Evolutionary conservation across 2,888 invertebrate species (phyloP), one percentile per base, ranked within the genome.

Genomic region (Leptinotarsa juncta): DNA sequence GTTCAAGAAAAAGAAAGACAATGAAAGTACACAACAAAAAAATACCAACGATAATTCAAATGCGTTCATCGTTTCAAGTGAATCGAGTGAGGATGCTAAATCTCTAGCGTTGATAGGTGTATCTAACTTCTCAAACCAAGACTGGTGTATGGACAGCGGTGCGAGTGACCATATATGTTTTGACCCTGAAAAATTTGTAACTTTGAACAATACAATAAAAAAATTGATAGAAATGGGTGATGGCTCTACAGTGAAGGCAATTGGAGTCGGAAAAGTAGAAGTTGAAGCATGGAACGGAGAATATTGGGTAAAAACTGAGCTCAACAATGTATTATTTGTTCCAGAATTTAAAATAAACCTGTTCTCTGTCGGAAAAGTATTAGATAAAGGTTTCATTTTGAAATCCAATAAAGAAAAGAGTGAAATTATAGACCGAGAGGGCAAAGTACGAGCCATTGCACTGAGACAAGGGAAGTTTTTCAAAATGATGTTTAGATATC

Each of bases 301-400:
- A n/a, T 32, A 72, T 23, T 83, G 80, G 79, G 50, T 79, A 10
- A 71, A 79, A 70, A 73, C 76, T 32, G 67, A 69, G 12, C 51
- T 78, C 18, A 53, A 60, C 26, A 62, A 78, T 66, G 80, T 80
- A 16, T 68, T 79, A 49, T 78, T 74, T 55, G 74, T 79, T 5
- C 79, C 78, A 62, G 70, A 80, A 16, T 66, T 80, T 49, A 79
- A 67, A 3, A 73, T 77, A 65, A 83, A 84, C 67, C 65, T 83
- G 26, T 83, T 83, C 53, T 83, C 82, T 65, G 81, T 82, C 0
- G 73, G 78, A 14, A 70, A 74, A 73, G 74, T 78, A 14, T 50
- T 83, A 3, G 82, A 83, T 65, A 82, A 82, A 77, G 78, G 81
- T 23, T 83, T 79, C 65, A 10, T 20, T 16, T 42, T 77, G 62